These are phyloP conservation scores for Girardia tigrina DNA, from an alignment of 2,888 invertebrate species.

Conservation along the genomic window DNA sequence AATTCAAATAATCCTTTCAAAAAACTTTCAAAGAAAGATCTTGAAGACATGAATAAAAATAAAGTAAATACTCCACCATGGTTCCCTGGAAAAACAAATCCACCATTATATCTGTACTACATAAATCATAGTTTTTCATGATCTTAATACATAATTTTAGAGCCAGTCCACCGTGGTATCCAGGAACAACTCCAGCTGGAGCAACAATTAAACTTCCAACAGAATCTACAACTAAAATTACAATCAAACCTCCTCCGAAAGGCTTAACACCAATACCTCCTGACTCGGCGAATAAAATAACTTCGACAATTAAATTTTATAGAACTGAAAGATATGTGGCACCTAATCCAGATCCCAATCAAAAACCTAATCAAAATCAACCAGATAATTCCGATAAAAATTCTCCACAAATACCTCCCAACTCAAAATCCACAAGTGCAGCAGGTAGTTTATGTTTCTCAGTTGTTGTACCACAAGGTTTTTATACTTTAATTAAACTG, in stretches of 20 bases:
- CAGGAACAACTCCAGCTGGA: background rate
- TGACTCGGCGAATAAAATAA: background rate
- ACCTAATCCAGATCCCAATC: background rate
- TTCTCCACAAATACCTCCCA: too few species aligned
- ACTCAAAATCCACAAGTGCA: too few species aligned
- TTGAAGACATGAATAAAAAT: background rate
- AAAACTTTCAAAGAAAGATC: background rate
- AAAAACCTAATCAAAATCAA: background rate
- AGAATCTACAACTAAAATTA: background rate
- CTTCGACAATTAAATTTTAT: background rate
- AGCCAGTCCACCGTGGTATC: background rate
- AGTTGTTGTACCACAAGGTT: too few species aligned
- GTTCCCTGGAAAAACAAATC: background rate
- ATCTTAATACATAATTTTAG: background rate
- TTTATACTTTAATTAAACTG: too few species aligned
- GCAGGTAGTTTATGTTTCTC: too few species aligned
- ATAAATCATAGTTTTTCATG: background rate
- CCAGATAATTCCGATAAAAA: background rate
- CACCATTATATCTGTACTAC: background rate
- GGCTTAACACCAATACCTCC: background rate
- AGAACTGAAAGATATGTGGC: background rate
- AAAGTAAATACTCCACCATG: background rate
- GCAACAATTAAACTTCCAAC: background rate
- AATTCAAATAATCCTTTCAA: background rate
- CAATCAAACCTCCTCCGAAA: background rate